Evolutionary conservation across 2,888 invertebrate genomes (phyloP).

Genomic region (Nebria salina): DNA sequence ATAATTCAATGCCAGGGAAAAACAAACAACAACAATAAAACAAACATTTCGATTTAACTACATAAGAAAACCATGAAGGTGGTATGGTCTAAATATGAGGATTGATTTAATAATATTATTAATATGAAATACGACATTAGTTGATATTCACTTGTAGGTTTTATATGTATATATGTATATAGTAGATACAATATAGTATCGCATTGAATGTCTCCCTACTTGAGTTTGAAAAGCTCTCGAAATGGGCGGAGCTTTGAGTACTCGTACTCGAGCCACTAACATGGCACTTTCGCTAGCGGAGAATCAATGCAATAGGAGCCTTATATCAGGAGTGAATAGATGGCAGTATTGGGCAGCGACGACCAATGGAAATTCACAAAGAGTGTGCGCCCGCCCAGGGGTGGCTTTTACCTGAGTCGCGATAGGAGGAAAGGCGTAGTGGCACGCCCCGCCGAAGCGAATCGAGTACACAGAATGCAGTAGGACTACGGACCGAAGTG

Average conservation of each 20-base stretch:
- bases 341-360: conserved; percentile 12
- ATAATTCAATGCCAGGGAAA: neutral
- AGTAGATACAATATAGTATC: conserved; percentile 61
- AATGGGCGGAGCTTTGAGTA: conserved; percentile 51
- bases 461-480: conserved; percentile 62
- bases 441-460: conserved; percentile 54
- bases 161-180: conserved; percentile 51
- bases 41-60: no score
- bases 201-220: conserved; percentile 57
- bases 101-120: neutral
- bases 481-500: conserved; percentile 60
- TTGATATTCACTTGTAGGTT: neutral
- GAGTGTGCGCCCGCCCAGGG: conserved; percentile 32
- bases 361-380: conserved; percentile 42
- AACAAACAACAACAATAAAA: no score
- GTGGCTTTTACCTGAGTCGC: conserved; percentile 18
- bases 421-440: conserved; percentile 49
- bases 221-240: conserved; percentile 54
- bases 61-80: no score
- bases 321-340: conserved; percentile 37
- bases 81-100: no score
- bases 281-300: conserved; percentile 19
- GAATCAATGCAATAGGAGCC: neutral
- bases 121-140: conserved; percentile 14
- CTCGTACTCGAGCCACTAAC: conserved; percentile 32